These are phyloP conservation scores for Porphyrio hochstetteri DNA, from an alignment of 2,113 vertebrate genomes.

Conservation along the genomic window DNA sequence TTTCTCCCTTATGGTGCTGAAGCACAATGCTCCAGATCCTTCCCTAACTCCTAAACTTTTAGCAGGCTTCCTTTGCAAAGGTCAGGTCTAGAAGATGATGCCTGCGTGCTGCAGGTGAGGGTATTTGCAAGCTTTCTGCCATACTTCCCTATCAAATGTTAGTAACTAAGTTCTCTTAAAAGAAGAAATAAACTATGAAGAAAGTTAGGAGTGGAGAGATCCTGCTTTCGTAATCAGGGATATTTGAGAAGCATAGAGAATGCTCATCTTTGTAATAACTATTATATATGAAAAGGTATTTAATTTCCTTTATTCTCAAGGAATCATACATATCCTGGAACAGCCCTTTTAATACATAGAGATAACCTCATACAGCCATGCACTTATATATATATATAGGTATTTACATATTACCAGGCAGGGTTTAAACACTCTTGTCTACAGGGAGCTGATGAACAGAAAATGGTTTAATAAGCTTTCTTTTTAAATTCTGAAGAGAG, in stretches of 20 bases:
- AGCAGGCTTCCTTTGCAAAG: not conserved
- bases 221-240: not conserved
- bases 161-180: not conserved
- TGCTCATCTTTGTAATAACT: not conserved
- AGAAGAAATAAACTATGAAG: not conserved
- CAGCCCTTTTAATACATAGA: not conserved
- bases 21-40: not conserved
- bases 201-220: not conserved
- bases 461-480: constrained; percentile 58
- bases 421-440: constrained; percentile 24
- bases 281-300: not conserved
- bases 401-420: not conserved
- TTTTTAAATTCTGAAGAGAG: constrained; percentile 38
- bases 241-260: not conserved
- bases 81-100: not conserved
- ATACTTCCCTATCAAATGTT: not conserved
- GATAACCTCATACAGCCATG: not conserved
- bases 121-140: not conserved
- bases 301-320: constrained; percentile 12
- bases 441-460: constrained; percentile 41
- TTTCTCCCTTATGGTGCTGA: not conserved
- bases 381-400: not conserved
- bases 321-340: not conserved
- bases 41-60: not conserved
- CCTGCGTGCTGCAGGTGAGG: not conserved